Evolutionary conservation across 1,140 invertebrate species (phyloP), one percentile per base, ranked within the genome.

Genomic region (Drosophila nannoptera): DNA sequence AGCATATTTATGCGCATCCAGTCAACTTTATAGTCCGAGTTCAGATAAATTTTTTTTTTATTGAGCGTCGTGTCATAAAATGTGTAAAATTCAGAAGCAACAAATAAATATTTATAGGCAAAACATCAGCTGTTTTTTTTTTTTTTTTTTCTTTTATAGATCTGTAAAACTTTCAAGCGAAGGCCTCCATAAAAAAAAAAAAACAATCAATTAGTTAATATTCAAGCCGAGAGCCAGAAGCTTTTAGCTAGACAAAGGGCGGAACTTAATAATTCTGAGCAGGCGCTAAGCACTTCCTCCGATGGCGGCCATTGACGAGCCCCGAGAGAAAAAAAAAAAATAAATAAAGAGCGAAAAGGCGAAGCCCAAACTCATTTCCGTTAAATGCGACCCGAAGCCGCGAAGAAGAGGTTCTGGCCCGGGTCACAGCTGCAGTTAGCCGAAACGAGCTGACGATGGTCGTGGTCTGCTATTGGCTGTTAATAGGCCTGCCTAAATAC

Each of bases 191-290:
- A 32, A 33, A 22, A 22, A 22, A 22, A 22, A 22, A 22, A 22
- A 63, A 54, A 42, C 33, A 64, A 64, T 46, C 61, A 52, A 63
- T 63, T 63, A 54, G 61, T 63, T 63, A 0, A 12, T 45, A 56
- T 45, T 56, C 40, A 56, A 63, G 22, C 22, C 22, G 22, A 22
- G 22, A 22, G 29, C 8, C 29, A 36, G 16, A 62, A 4, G 58
- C 73, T 45, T 75, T 75, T 75, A 46, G 35, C 50, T 53, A 62
- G 42, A 61, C 54, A 78, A 78, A 61, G 63, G 64, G 56, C 75
- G 75, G 73, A 72, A 77, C 75, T 74, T 78, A 70, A 65, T 77
- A 68, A 78, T 78, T 78, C 75, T 74, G 75, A 49, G 67, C 75
- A 74, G 73, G 66, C 70, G 65, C 75, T 78, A 66, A 78, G 73